Percentiles rank a stretch among this genome's conserved stretches.
phyloP scores from a whole-genome alignment of 2,113 vertebrate species.

The Pachycephala philippinensis region DNA sequence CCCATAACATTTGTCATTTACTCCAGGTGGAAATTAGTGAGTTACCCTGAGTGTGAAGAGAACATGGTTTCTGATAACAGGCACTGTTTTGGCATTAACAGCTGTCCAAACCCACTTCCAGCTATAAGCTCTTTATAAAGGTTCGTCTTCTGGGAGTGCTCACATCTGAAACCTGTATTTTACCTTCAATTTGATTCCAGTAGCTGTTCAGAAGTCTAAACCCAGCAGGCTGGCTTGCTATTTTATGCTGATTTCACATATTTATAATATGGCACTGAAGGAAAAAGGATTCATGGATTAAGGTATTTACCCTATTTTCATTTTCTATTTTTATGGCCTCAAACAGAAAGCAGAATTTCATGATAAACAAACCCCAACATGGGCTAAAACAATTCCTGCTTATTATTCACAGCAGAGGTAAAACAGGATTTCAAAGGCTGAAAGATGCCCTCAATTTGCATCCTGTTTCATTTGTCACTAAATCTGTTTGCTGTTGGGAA shows the following conservation, averaged over 20 bases:
- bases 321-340: neutral
- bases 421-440: conserved; percentile 59
- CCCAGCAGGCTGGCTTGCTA: neutral
- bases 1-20: neutral
- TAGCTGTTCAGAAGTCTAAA: neutral
- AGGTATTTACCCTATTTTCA: neutral
- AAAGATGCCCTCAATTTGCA: conserved; percentile 64
- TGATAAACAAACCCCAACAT: conserved; percentile 32
- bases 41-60: neutral
- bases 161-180: neutral
- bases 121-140: conserved; percentile 17
- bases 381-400: conserved; percentile 39
- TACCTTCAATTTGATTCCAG: conserved; percentile 1
- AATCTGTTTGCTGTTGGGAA: conserved; percentile 64
- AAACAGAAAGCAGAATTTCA: conserved; percentile 21
- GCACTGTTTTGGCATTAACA: neutral
- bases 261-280: neutral
- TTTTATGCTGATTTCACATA: neutral
- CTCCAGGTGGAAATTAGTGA: neutral
- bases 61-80: neutral
- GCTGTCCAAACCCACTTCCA: conserved; percentile 33
- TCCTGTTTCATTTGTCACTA: conserved; percentile 61
- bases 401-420: conserved; percentile 65
- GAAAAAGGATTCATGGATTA: neutral
- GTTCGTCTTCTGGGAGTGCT: neutral